Evolutionary conservation across 2,888 invertebrate genomes (phyloP).

Genomic region (Drosophila mimica): DNA sequence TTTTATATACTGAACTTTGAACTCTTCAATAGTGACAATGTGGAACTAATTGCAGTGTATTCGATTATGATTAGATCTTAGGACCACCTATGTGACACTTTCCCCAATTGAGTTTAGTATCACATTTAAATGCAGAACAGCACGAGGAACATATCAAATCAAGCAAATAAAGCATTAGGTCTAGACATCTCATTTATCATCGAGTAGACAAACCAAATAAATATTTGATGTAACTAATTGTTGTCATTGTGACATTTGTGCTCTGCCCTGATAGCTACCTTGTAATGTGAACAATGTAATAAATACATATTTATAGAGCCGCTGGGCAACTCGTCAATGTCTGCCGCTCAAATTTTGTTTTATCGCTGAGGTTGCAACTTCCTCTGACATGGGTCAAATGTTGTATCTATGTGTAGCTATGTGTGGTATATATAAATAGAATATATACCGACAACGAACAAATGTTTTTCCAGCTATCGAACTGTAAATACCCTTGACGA

Average conservation of each 20-base stretch:
- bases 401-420: conserved; percentile 12
- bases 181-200: conserved; percentile 45
- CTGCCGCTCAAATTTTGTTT: conserved; percentile 27
- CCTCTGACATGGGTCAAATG: neutral
- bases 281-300: conserved; percentile 22
- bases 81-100: neutral
- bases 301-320: conserved; percentile 33
- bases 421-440: neutral
- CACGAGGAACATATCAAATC: conserved; percentile 35
- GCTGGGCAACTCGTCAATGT: conserved; percentile 16
- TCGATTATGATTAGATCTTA: neutral
- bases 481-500: neutral
- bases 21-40: neutral
- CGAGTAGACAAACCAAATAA: conserved; percentile 36
- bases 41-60: neutral
- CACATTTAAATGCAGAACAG: conserved; percentile 39
- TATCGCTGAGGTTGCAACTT: conserved; percentile 20
- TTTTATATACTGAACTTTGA: neutral
- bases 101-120: conserved; percentile 54
- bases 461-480: neutral
- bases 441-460: neutral
- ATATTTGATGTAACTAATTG: conserved; percentile 57
- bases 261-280: conserved; percentile 13
- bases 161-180: conserved; percentile 20
- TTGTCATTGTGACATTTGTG: conserved; percentile 20